These are phyloP conservation scores for Saguinus imperator DNA, from an alignment of 2,113 vertebrate species.

Conservation along the genomic window DNA sequence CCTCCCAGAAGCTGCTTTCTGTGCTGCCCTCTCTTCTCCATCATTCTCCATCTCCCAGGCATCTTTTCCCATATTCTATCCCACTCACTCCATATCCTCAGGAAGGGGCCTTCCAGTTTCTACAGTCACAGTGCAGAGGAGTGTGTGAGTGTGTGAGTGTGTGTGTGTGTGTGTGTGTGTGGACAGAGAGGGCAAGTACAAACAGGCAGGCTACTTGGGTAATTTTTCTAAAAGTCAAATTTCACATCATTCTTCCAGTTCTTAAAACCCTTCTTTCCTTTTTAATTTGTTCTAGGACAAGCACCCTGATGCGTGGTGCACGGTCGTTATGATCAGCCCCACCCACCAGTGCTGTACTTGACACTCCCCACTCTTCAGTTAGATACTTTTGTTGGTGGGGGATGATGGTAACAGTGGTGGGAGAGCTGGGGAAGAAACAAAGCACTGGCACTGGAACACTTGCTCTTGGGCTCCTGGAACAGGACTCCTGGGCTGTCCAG, in stretches of 20 bases:
- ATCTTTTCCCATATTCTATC: neutral
- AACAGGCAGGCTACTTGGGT: neutral
- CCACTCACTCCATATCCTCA: neutral
- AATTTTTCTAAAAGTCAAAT: neutral
- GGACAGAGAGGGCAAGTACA: neutral
- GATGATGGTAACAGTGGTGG: neutral
- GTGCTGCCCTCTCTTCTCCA: accelerated
- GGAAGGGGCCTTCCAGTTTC: neutral
- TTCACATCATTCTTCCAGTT: neutral
- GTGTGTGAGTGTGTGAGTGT: neutral
- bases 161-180: too few relatives aligned
- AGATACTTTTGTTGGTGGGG: neutral
- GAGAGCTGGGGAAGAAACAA: neutral
- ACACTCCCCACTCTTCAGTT: neutral
- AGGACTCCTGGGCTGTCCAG: neutral
- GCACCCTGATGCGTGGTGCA: neutral
- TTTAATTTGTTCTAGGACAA: neutral
- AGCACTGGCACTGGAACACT: neutral
- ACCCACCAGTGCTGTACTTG: neutral
- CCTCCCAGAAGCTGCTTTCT: neutral
- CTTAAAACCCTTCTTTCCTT: neutral
- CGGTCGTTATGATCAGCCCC: neutral
- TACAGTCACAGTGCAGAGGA: neutral
- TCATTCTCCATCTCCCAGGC: neutral
- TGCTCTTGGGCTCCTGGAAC: neutral